Evolutionary conservation across 2,113 vertebrate species (phyloP).

Genomic region (Saccopteryx leptura): DNA sequence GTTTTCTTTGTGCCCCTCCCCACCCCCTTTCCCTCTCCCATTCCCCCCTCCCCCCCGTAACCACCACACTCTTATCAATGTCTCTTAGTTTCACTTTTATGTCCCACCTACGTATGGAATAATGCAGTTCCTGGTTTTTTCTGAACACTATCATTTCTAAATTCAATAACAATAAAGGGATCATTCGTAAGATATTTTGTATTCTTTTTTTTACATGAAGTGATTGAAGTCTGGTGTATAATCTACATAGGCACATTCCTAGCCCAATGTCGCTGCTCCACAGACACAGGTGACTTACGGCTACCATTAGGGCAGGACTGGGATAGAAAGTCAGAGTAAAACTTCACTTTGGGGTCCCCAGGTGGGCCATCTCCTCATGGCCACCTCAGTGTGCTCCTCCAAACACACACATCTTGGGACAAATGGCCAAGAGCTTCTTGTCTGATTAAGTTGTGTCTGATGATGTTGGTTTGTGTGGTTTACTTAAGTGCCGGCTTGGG

Average conservation of each 20-base stretch:
- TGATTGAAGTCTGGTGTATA: neutral
- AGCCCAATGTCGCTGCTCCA: rapidly evolving
- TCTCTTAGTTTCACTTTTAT: no score
- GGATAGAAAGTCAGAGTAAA: rapidly evolving
- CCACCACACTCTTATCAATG: no score
- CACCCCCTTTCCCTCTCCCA: no score
- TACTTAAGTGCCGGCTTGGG: neutral
- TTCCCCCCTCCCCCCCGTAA: no score
- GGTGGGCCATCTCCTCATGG: rapidly evolving
- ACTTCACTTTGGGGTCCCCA: neutral
- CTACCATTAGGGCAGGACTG: rapidly evolving
- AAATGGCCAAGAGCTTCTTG: neutral
- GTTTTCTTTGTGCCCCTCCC: no score
- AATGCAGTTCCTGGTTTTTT: no score
- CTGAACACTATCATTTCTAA: neutral
- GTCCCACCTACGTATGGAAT: no score
- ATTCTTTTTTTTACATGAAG: neutral
- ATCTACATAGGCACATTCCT: rapidly evolving
- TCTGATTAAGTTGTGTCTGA: rapidly evolving
- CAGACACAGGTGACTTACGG: rapidly evolving
- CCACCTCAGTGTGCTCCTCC: neutral
- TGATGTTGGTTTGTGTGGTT: rapidly evolving
- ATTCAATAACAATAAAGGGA: neutral
- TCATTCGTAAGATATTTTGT: neutral
- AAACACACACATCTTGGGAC: no score